Base-by-base conservation (phyloP, 30 jellyfish, hydroid and myxozoan species). In the Hydractinia symbiolongicarpus region DNA sequence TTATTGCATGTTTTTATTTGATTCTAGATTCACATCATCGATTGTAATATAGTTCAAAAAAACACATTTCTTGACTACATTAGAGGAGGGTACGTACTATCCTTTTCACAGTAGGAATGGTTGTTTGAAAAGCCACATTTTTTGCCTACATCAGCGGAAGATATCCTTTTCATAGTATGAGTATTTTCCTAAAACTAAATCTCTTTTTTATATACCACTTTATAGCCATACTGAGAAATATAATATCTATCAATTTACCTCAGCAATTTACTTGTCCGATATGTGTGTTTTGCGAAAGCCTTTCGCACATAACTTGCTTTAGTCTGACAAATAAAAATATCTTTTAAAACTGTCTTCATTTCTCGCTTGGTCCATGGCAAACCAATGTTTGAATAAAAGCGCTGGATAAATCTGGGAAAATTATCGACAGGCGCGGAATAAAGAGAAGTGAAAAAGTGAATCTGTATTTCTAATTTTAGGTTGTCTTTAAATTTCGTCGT, bases 91-190 rank as follows among this genome's bases (percentile, higher is more conserved):
- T 86, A 54, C 30, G 73, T 55, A 5, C 14, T 4, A 75, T 50
- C 17, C 83, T n/a, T 51, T n/a, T 71, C 9, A 5, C 50, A 51
- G 69, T 7, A n/a, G 30, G 81, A 17, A 17, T 7, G 11, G 40
- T 71, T 8, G 50, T 58, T 40, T 70, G 50, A 17, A 40, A 71
- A 71, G 70, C 68, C 56, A 21, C 81, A 5, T 88, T 88, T 76
- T 64, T 88, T 58, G 96, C 83, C 30, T 88, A 74, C 88, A 88
- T 88, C 7, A 72, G 78, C 62, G 82, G 90, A 19, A 94, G 96
- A 90, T 86, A 75, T 50, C 17, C 81, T n/a, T 51, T n/a, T 71
- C 9, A 5, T 71, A 51, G 69, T 7, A n/a, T 4, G 81, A 17
- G n/a, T 7, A 1, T 21, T 71, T 8, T 17, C 81, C 4, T 58